Percentiles rank a stretch among this genome's conserved stretches.
Conservation (phyloP, 2,888 invertebrate species). For the Metacarcinus magister region DNA sequence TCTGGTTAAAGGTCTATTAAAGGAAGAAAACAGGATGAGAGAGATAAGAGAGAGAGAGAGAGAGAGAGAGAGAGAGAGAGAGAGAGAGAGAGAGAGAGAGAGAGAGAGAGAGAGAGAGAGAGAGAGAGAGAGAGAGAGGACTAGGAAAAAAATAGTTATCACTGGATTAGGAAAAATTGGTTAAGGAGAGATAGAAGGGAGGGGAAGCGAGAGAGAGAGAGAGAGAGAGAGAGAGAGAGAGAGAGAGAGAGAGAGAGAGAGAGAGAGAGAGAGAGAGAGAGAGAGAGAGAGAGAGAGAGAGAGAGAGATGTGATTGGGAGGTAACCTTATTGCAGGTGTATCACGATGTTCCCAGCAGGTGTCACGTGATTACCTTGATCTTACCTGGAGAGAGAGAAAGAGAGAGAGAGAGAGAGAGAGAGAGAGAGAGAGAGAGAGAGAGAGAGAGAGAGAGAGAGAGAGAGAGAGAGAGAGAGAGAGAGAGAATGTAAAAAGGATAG, state of each 20-base stretch:
- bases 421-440: not conserved
- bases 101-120: too few species aligned
- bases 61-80: too few species aligned
- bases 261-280: not conserved
- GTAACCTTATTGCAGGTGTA: too few species aligned
- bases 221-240: conserved; percentile 26
- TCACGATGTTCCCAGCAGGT: not conserved
- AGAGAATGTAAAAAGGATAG: not conserved
- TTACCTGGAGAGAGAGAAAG: not conserved
- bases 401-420: not conserved
- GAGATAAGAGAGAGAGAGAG: too few species aligned
- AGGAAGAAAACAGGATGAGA: too few species aligned
- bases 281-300: conserved; percentile 2
- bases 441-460: not conserved
- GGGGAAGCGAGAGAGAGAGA: not conserved
- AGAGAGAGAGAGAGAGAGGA: not conserved
- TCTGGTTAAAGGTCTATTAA: too few species aligned
- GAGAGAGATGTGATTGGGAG: not conserved
- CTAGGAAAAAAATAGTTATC: too few species aligned
- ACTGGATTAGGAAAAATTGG: not conserved
- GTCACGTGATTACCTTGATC: not conserved
- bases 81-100: too few species aligned
- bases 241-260: not conserved
- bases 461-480: not conserved
- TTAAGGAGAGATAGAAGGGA: not conserved